A percentile compares a stretch with the other conserved stretches of the same genome.
Evolutionary conservation across 2,113 vertebrate species (phyloP).

Genomic region (Scomber japonicus): DNA sequence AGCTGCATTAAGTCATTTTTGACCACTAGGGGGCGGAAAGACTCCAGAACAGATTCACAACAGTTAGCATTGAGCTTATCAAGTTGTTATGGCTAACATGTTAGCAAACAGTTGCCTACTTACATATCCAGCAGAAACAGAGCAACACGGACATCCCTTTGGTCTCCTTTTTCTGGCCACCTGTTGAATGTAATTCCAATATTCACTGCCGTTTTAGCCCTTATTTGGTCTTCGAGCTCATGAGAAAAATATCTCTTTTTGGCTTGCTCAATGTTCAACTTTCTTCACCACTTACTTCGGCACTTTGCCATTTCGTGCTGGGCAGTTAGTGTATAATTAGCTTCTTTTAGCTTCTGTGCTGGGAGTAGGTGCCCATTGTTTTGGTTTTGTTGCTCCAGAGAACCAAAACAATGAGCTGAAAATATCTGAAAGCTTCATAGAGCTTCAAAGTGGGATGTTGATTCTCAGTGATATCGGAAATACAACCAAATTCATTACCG

Average conservation of each 20-base stretch:
- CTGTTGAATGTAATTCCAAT: conserved; percentile 84
- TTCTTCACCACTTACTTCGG: conserved; percentile 31
- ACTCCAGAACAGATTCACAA: conserved; percentile 78
- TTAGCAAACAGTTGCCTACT: conserved; percentile 84
- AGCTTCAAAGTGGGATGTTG: conserved; percentile 27
- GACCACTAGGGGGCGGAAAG: conserved; percentile 83
- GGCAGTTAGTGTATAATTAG: conserved; percentile 23
- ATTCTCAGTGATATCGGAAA: conserved; percentile 40
- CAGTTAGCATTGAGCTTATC: conserved; percentile 77
- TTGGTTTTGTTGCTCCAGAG: conserved; percentile 33
- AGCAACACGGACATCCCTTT: conserved; percentile 83
- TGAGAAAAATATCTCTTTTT: conserved; percentile 36
- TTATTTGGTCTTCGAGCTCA: conserved; percentile 44
- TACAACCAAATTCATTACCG: conserved; percentile 22
- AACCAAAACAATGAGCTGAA: conserved; percentile 45
- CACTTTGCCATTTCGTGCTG: conserved; percentile 30
- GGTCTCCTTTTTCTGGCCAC: conserved; percentile 84
- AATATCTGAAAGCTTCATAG: conserved; percentile 23
- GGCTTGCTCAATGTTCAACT: conserved; percentile 13
- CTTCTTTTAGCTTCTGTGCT: conserved; percentile 21
- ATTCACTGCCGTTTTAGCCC: conserved; percentile 78
- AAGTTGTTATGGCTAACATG: conserved; percentile 77
- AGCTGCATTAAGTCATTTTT: conserved; percentile 75
- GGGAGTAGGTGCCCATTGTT: conserved; percentile 13
- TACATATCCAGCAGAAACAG: conserved; percentile 84